Evolutionary conservation across 1,140 invertebrate species (phyloP).

Genomic region (Saccostrea glomerata): DNA sequence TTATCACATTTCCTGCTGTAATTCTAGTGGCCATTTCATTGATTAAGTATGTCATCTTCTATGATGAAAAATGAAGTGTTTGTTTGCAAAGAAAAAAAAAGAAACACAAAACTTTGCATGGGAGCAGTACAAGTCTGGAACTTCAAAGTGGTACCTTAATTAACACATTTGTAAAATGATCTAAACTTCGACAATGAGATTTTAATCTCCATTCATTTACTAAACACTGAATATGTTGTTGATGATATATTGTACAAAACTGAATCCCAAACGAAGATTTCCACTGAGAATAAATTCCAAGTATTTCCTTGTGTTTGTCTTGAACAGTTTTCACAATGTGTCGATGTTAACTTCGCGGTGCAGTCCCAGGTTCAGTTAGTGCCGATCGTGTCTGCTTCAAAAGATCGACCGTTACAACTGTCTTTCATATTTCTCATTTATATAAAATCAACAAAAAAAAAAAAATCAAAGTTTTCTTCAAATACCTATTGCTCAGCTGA

Average conservation of each 20-base stretch:
- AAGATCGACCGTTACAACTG: background rate
- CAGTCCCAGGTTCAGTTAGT: background rate
- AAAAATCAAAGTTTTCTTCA: background rate
- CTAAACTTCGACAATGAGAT: conserved; percentile 29
- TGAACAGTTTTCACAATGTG: background rate
- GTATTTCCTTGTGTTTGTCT: background rate
- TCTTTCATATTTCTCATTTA: background rate
- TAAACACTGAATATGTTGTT: conserved; percentile 3
- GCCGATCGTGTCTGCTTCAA: conserved; percentile 7
- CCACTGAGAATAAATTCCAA: background rate
- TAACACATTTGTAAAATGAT: conserved; percentile 27
- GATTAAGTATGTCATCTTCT: conserved; percentile 32
- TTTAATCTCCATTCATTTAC: conserved; percentile 25
- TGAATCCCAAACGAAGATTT: background rate
- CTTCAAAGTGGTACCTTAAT: conserved; percentile 17
- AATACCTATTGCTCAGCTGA: background rate
- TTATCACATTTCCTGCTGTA: conserved; percentile 8
- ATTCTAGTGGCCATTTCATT: conserved; percentile 22
- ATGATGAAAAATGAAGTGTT: conserved; percentile 33
- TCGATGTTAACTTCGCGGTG: background rate
- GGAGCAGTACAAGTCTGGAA: background rate
- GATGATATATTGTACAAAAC: conserved; percentile 33
- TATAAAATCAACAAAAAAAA: background rate
- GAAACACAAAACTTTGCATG: conserved; percentile 24
- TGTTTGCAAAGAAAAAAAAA: conserved; percentile 29